Percentiles rank a stretch among this genome's conserved stretches.
phyloP scores from a whole-genome alignment of 2,888 invertebrate species.

The Limenitis camilla region DNA sequence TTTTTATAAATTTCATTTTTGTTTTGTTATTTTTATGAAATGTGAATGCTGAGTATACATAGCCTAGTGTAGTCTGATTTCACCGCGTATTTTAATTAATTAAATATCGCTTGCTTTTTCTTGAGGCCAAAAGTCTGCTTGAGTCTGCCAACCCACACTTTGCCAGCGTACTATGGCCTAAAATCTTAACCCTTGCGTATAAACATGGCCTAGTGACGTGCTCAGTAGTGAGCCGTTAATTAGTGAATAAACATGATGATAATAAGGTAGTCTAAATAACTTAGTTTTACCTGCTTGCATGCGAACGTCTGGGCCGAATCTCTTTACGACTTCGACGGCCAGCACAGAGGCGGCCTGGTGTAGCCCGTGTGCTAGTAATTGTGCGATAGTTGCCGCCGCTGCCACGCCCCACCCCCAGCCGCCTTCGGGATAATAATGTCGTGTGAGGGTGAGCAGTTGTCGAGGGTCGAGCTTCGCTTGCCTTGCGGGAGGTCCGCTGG shows the following conservation, averaged over 20 bases:
- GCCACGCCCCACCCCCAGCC: constrained; percentile 92
- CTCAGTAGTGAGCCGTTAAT: neutral
- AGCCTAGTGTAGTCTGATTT: too few species aligned
- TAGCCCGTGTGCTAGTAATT: constrained; percentile 83
- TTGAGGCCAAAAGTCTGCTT: too few species aligned
- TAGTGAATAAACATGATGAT: neutral
- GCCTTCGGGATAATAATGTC: constrained; percentile 91
- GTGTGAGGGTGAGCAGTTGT: constrained; percentile 79
- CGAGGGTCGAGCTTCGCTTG: constrained; percentile 70
- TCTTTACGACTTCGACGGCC: constrained; percentile 72
- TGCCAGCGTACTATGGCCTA: too few species aligned
- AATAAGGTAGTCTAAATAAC: neutral
- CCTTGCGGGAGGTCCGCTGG: constrained; percentile 62
- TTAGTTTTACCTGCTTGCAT: constrained; percentile 76
- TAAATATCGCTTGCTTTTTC: too few species aligned
- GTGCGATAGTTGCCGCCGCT: constrained; percentile 80
- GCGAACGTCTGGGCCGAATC: constrained; percentile 75
- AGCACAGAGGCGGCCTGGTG: constrained; percentile 79
- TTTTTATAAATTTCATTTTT: too few species aligned
- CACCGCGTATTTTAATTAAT: too few species aligned
- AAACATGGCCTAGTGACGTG: too few species aligned
- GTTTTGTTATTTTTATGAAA: too few species aligned
- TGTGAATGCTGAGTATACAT: too few species aligned
- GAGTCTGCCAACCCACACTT: too few species aligned
- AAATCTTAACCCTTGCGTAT: too few species aligned